Conservation (phyloP, 2,888 invertebrate genomes). For the Calameuta filiformis region DNA sequence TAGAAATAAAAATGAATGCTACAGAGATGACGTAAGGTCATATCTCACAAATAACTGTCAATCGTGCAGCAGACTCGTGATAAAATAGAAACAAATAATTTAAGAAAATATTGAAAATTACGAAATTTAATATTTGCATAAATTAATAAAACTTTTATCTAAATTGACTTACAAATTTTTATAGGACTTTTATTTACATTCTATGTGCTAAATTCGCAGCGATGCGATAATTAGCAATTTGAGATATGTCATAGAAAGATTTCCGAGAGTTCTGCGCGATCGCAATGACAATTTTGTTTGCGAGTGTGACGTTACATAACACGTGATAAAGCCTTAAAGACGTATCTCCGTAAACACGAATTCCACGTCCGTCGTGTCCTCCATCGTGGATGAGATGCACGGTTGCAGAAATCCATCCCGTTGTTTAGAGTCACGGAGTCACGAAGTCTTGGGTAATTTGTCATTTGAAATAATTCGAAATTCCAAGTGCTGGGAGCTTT, state of each 20-base stretch:
- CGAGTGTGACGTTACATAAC: not conserved
- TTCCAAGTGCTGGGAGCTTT: not conserved
- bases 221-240: not conserved
- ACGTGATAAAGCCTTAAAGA: not conserved
- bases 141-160: not conserved
- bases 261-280: not conserved
- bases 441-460: slow-evolving; percentile 24
- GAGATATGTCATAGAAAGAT: not conserved
- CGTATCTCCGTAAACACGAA: not conserved
- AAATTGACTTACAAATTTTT: not conserved
- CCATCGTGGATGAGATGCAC: slow-evolving; percentile 10
- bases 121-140: not conserved
- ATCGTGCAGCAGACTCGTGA: not conserved
- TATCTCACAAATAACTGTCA: not conserved
- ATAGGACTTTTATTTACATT: not conserved
- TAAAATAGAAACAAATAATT: not conserved
- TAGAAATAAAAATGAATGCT: not conserved
- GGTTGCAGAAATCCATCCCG: slow-evolving; percentile 5
- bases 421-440: not conserved
- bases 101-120: not conserved
- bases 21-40: not conserved
- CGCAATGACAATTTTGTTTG: not conserved
- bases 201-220: not conserved
- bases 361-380: not conserved
- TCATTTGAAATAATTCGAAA: slow-evolving; percentile 32